These are phyloP conservation scores for Amazona guildingii DNA, from an alignment of 2,113 vertebrate species.

Conservation along the genomic window DNA sequence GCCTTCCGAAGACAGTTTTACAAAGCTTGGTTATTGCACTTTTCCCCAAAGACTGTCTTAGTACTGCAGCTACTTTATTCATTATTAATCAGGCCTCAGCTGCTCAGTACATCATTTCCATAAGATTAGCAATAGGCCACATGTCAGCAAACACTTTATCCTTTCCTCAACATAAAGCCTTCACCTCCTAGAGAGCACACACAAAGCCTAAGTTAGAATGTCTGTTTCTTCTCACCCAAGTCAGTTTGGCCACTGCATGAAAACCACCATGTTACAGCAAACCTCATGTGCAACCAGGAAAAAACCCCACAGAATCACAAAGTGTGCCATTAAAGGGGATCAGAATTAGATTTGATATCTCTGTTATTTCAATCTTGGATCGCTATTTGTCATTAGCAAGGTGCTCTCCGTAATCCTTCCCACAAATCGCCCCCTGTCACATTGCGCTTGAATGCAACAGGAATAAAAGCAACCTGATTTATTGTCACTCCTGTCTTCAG, in stretches of 20 bases:
- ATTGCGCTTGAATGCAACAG: not conserved
- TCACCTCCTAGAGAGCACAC: not conserved
- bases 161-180: not conserved
- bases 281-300: not conserved
- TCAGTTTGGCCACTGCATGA: not conserved
- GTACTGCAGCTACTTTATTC: not conserved
- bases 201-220: not conserved
- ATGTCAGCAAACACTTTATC: not conserved
- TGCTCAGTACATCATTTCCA: not conserved
- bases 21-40: not conserved
- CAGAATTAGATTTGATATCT: not conserved
- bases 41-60: not conserved
- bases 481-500: not conserved
- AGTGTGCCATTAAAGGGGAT: not conserved
- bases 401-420: not conserved
- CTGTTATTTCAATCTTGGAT: not conserved
- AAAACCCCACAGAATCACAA: not conserved
- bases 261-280: not conserved
- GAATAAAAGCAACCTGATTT: not conserved
- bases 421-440: not conserved
- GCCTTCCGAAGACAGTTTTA: not conserved
- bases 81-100: slow-evolving; percentile 38
- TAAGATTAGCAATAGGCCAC: not conserved
- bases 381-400: not conserved
- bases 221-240: not conserved